These are phyloP conservation scores for Sebastes wilsoni DNA, from an alignment of 2,797 vertebrate species.

Conservation along the genomic window DNA sequence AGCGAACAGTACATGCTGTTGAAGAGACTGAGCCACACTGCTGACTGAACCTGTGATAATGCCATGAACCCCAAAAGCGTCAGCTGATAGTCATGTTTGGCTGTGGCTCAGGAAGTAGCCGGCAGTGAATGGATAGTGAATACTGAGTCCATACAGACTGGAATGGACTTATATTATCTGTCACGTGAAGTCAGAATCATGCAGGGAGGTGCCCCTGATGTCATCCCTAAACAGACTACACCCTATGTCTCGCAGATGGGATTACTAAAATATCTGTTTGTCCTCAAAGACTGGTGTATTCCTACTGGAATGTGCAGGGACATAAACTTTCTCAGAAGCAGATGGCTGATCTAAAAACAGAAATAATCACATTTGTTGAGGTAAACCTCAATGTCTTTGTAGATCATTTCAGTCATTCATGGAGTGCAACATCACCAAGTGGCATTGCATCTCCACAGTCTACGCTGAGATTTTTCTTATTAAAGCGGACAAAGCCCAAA, in stretches of 20 bases:
- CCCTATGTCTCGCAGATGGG: background rate
- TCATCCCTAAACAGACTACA: background rate
- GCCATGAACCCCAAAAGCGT: background rate
- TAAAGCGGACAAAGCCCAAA: background rate
- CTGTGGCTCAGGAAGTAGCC: background rate
- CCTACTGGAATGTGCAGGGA: background rate
- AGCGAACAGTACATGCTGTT: background rate
- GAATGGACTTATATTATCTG: background rate
- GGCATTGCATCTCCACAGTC: background rate
- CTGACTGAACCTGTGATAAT: slow-evolving; percentile 44
- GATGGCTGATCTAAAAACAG: background rate
- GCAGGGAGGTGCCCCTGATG: background rate
- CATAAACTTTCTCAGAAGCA: background rate
- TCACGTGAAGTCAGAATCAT: background rate
- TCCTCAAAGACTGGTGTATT: background rate
- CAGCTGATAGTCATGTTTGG: slow-evolving; percentile 51
- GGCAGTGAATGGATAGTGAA: background rate
- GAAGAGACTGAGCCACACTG: background rate
- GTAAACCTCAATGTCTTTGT: background rate
- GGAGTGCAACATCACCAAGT: background rate
- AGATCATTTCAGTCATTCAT: background rate
- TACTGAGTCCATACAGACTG: background rate
- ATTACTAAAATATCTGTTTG: background rate
- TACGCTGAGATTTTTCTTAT: accelerated
- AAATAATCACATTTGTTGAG: background rate